Conservation (phyloP, 2,113 vertebrate species). For the Plotosus lineatus region DNA sequence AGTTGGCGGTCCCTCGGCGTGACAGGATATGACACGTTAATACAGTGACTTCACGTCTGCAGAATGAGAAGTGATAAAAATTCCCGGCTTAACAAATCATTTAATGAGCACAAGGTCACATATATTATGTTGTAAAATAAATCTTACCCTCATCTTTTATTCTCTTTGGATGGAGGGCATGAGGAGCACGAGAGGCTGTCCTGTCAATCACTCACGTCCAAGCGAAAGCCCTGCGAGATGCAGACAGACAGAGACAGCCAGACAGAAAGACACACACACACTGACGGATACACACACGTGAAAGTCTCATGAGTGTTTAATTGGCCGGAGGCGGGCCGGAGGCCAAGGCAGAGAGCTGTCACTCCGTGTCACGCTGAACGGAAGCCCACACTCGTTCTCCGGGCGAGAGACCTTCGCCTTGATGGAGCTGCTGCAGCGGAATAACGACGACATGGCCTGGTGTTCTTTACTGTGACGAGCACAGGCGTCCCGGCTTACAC, state of each 20-base stretch:
- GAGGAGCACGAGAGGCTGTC: constrained; percentile 12
- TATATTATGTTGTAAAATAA: constrained; percentile 14
- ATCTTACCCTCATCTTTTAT: constrained; percentile 36
- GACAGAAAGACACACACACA: constrained; percentile 43
- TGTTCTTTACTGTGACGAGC: constrained; percentile 1
- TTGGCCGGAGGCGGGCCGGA: constrained; percentile 45
- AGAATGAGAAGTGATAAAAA: constrained; percentile 24
- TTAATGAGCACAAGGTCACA: constrained; percentile 29
- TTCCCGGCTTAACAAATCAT: constrained; percentile 33
- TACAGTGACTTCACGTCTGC: neutral
- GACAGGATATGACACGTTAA: constrained; percentile 1
- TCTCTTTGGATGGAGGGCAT: constrained; percentile 18
- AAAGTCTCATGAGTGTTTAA: constrained; percentile 42
- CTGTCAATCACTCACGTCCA: constrained; percentile 33
- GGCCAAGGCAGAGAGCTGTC: constrained; percentile 44
- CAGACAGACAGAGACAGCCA: constrained; percentile 30
- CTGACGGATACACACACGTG: constrained; percentile 24
- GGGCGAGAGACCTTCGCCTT: constrained; percentile 40
- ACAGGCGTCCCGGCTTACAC: neutral
- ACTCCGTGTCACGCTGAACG: constrained; percentile 36
- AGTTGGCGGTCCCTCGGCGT: neutral
- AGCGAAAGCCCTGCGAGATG: constrained; percentile 9
- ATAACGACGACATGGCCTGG: neutral
- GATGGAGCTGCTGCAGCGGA: constrained; percentile 42
- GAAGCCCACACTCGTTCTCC: constrained; percentile 7